Evolutionary conservation across 2,113 vertebrate species (phyloP).

Genomic region (Oreochromis tanganicae): DNA sequence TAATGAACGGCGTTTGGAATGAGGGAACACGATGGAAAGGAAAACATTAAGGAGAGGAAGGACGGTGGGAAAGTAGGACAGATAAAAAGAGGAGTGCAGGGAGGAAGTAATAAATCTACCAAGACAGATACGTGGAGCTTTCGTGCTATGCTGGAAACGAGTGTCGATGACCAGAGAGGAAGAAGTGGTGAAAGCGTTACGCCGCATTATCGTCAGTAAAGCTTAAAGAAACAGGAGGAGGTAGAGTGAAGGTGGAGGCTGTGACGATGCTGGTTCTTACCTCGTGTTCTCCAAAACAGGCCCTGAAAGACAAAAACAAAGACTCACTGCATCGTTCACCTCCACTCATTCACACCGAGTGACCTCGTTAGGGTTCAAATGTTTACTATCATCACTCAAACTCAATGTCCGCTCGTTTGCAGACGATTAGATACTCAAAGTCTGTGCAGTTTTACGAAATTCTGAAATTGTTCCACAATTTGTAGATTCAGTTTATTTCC

Average conservation of each 20-base stretch:
- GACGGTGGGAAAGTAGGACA: not conserved
- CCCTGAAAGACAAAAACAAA: constrained; percentile 38
- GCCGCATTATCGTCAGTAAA: accelerated
- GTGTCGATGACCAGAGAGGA: not conserved
- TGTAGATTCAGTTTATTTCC: not conserved
- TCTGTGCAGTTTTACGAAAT: not conserved
- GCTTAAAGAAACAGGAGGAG: not conserved
- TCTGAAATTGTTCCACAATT: not conserved
- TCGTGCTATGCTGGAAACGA: accelerated
- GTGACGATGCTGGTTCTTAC: constrained; percentile 7
- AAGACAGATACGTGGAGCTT: not conserved
- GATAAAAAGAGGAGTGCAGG: not conserved
- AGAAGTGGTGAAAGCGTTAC: not conserved
- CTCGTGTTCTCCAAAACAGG: constrained; percentile 64
- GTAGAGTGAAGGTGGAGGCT: not conserved
- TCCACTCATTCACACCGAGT: accelerated
- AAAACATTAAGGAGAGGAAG: not conserved
- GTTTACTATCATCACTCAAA: accelerated
- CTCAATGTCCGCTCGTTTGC: not conserved
- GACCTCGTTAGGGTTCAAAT: not conserved
- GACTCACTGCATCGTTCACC: not conserved
- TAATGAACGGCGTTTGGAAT: not conserved
- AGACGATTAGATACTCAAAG: not conserved
- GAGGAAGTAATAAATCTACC: not conserved
- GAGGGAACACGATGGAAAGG: not conserved